Conservation (phyloP, 2,888 invertebrate genomes). For the Argyra leucocephala region DNA sequence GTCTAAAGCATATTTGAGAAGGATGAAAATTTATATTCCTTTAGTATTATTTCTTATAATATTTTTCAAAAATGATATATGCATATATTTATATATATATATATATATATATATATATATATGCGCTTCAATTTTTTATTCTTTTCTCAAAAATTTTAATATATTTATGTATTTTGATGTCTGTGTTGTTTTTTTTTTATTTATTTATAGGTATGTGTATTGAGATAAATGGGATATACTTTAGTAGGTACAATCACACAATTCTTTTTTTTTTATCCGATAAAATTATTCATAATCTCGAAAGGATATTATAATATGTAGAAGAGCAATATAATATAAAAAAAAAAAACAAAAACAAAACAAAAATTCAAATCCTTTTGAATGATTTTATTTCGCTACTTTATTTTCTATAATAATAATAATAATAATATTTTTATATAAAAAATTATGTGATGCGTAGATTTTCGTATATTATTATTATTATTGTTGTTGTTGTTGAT, state of each 20-base stretch:
- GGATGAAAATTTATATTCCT: slow-evolving; percentile 3
- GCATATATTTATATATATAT: no score
- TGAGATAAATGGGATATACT: not conserved
- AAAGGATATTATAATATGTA: not conserved
- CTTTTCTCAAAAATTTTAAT: no score
- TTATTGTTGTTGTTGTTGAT: no score
- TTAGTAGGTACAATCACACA: not conserved
- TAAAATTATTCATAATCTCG: slow-evolving; percentile 6
- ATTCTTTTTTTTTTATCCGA: not conserved
- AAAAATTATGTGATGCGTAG: slow-evolving; percentile 6
- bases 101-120: no score
- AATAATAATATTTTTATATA: not conserved
- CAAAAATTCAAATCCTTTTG: not conserved
- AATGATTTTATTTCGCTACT: not conserved
- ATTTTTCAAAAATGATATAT: no score
- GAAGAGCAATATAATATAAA: not conserved
- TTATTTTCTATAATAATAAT: no score
- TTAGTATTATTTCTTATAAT: not conserved
- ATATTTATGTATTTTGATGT: no score
- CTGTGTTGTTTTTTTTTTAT: not conserved
- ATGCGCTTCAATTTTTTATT: no score
- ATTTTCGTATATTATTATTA: not conserved
- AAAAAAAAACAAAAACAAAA: not conserved
- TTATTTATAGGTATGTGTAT: not conserved
- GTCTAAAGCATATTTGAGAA: not conserved